A percentile compares a stretch with the other conserved stretches of the same genome.
Conservation (phyloP, 2,113 vertebrate genomes). For the Actenoides lindsayi region DNA sequence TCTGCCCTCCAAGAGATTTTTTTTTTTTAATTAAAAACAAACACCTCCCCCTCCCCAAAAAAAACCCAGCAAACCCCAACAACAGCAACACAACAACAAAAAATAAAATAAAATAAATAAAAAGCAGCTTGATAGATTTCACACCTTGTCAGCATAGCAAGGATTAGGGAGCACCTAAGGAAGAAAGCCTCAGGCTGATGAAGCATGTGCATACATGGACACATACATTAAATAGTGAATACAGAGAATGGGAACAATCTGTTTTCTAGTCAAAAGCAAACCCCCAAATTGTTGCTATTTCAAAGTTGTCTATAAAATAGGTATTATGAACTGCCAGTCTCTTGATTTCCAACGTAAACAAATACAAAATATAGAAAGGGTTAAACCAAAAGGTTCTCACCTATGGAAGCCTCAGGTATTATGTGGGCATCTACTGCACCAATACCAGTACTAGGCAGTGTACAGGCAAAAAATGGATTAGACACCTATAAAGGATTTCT, state of each 20-base stretch:
- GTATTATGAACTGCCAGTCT: background rate
- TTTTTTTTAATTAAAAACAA: too few relatives aligned
- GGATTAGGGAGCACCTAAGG: background rate
- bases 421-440: background rate
- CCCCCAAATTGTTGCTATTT: background rate
- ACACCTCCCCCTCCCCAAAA: too few relatives aligned
- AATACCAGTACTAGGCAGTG: background rate
- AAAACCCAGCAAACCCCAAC: too few relatives aligned
- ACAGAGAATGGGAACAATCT: background rate
- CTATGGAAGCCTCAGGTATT: background rate
- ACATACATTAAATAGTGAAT: background rate
- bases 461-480: background rate
- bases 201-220: accelerated
- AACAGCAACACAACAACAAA: too few relatives aligned
- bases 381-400: background rate
- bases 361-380: background rate
- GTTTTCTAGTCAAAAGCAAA: background rate
- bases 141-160: background rate
- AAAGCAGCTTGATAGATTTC: background rate
- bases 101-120: background rate
- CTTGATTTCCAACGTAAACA: background rate
- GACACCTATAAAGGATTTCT: background rate
- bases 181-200: background rate
- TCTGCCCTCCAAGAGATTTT: background rate
- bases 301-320: background rate